Conservation (phyloP, 2,113 vertebrate species). For the Acinonyx jubatus region DNA sequence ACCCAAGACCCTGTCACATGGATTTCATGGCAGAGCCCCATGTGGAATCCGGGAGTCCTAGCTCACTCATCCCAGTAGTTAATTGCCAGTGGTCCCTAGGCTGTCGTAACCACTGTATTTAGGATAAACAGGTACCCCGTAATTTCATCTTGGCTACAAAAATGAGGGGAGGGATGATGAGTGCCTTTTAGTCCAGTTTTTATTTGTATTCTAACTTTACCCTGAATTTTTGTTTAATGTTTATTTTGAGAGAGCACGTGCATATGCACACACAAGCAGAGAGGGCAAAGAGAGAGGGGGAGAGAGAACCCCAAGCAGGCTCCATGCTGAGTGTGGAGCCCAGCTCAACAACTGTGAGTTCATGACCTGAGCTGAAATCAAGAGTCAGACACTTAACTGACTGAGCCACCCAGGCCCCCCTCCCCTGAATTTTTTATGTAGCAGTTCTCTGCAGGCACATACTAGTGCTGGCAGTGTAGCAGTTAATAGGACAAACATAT, state of each 20-base stretch:
- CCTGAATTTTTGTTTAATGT: neutral
- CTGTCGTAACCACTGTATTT: neutral
- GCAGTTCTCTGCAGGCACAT: neutral
- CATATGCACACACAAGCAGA: no score
- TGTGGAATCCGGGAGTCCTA: neutral
- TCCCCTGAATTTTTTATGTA: neutral
- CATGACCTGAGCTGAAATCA: neutral
- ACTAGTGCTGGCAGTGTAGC: neutral
- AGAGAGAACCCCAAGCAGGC: neutral
- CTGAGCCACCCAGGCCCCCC: neutral
- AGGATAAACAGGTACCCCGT: neutral
- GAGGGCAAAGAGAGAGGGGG: no score
- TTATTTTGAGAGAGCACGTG: neutral
- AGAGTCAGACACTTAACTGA: neutral
- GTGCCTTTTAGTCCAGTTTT: neutral
- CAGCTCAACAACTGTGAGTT: neutral
- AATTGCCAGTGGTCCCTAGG: neutral
- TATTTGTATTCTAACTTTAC: neutral
- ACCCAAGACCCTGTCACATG: neutral
- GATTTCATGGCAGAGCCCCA: neutral
- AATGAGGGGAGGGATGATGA: neutral
- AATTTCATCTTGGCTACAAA: neutral
- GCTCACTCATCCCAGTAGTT: neutral
- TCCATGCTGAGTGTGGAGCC: neutral
- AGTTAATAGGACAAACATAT: neutral